Percentiles rank a stretch among this genome's conserved stretches.
Conservation (phyloP, 2,888 invertebrate genomes). For the Chymomyza procnemis region DNA sequence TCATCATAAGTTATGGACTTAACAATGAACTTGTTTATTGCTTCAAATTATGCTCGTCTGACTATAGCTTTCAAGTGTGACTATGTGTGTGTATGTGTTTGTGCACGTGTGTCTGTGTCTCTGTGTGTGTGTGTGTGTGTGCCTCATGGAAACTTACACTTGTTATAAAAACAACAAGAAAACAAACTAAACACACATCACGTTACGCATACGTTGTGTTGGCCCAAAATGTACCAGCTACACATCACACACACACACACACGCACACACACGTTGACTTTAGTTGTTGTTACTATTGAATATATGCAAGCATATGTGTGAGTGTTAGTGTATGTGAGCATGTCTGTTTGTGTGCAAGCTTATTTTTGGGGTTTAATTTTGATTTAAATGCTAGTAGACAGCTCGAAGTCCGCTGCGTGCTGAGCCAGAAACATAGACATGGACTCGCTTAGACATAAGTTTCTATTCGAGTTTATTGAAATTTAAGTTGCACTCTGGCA, state of each 20-base stretch:
- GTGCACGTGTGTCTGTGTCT: conserved; percentile 22
- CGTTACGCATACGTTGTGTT: conserved; percentile 62
- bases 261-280: conserved; percentile 40
- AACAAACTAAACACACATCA: neutral
- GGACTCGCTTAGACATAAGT: conserved; percentile 24
- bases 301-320: neutral
- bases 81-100: neutral
- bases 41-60: neutral
- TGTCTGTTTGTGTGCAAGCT: conserved; percentile 26
- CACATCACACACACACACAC: conserved; percentile 14
- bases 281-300: conserved; percentile 34
- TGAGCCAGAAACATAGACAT: conserved; percentile 51
- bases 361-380: conserved; percentile 67
- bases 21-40: neutral
- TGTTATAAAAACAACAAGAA: conserved; percentile 35
- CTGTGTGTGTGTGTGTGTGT: conserved; percentile 14
- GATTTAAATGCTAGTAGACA: conserved; percentile 68
- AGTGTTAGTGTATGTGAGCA: neutral
- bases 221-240: conserved; percentile 2
- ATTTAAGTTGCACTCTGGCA: conserved; percentile 39
- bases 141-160: conserved; percentile 28
- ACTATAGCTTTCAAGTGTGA: neutral
- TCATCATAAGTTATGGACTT: neutral
- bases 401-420: conserved; percentile 54
- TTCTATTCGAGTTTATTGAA: conserved; percentile 37